phyloP scores from a whole-genome alignment of 2,113 vertebrate genomes.

The Rhombomys opimus region DNA sequence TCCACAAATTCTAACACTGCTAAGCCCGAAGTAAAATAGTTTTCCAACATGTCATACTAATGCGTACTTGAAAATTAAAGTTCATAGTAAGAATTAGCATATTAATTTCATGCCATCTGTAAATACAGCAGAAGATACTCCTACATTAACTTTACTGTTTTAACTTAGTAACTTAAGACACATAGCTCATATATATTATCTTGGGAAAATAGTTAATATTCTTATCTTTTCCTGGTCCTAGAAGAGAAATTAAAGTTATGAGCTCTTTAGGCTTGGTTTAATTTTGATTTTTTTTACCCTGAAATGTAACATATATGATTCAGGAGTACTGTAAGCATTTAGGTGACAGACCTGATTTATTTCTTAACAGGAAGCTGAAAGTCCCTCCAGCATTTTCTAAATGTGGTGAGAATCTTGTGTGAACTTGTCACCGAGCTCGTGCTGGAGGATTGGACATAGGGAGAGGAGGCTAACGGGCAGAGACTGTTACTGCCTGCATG shows the following conservation, averaged over 20 bases:
- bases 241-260: conserved; percentile 56
- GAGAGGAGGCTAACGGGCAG: conserved; percentile 48
- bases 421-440: conserved; percentile 9
- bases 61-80: conserved; percentile 31
- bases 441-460: conserved; percentile 21
- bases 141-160: conserved; percentile 57
- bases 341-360: conserved; percentile 63
- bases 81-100: conserved; percentile 53
- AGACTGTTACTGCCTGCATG: conserved; percentile 1
- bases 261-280: conserved; percentile 60
- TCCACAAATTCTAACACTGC: conserved; percentile 45
- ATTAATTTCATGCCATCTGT: neutral
- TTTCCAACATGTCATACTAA: conserved; percentile 22
- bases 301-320: conserved; percentile 68
- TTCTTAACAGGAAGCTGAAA: conserved; percentile 72
- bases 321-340: conserved; percentile 61
- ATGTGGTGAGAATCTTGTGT: conserved; percentile 29
- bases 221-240: conserved; percentile 49
- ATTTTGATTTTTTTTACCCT: conserved; percentile 63
- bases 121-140: neutral
- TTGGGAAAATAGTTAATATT: conserved; percentile 60
- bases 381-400: conserved; percentile 71
- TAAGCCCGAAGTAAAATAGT: conserved; percentile 3
- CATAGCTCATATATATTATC: conserved; percentile 54
- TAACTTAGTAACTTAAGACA: conserved; percentile 9